Base-by-base conservation (phyloP, 2,797 vertebrate genomes). In the Spinibarbus caldwelli region DNA sequence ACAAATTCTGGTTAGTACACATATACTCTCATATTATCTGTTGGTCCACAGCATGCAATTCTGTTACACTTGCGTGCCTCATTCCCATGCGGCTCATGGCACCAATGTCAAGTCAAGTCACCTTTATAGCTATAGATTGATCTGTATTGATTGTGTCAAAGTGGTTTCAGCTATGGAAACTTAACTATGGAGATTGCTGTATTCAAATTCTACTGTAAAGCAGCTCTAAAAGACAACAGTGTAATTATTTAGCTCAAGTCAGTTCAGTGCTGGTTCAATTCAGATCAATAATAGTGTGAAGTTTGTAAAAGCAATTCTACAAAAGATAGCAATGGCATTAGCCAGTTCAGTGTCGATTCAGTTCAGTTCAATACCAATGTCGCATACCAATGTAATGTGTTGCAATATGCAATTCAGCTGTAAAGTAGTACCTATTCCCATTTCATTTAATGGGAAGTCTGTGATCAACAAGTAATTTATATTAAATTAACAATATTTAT, bases 1-100 rank as follows among this genome's bases (percentile, higher is more conserved):
- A 90, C 97, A 97, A 82, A 96, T 98, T 67, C 95, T 99, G 96
- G 98, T 99, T 93, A 71, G 91, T 80, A 59, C 49, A 68, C 4
- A 34, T 15, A 29, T 29, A 21, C 38, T 49, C 17, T 78, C 11
- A 0, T 2, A 59, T 59, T 17, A 64, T 17, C 17, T 17, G 62
- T 17, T 64, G 59, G 6, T 17, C 29, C 62, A 64, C 15, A 64
- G 15, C 15, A 4, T 64, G 62, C 3, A 1, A 64, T 64, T n/a
- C n/a, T 15, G 26, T 31, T 7, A 64, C 21, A 57, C 21, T 57
- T n/a, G 8, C 1, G 54, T 57, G 3, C 15, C 6, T 31, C 29
- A 31, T 66, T 41, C 14, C 43, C 21, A 10, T 59, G 1, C 0
- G 11, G 31, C 47, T 54, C 47, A 73, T 0, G 17, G 17, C 71